These are phyloP conservation scores for Rynchops niger DNA, from an alignment of 2,113 vertebrate species.

Conservation along the genomic window DNA sequence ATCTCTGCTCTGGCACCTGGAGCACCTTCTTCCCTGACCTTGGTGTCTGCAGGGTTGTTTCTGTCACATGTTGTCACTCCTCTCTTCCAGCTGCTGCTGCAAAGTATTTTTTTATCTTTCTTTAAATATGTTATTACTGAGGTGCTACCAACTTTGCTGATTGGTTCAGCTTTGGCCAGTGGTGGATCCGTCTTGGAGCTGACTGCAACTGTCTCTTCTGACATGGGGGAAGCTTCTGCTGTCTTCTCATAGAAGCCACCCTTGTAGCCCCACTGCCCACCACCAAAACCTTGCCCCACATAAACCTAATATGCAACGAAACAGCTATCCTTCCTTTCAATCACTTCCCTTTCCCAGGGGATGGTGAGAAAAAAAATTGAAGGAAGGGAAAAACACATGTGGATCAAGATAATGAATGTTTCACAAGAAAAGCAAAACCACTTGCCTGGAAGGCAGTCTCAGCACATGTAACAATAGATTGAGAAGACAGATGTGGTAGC, in stretches of 20 bases:
- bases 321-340: not conserved
- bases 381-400: not conserved
- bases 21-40: not conserved
- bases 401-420: not conserved
- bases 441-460: not conserved
- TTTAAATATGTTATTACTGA: not conserved
- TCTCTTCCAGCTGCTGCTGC: not conserved
- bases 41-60: not conserved
- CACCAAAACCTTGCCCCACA: not conserved
- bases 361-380: not conserved
- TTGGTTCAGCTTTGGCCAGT: not conserved
- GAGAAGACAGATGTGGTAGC: not conserved
- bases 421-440: not conserved
- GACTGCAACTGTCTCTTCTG: not conserved
- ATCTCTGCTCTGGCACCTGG: not conserved
- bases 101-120: not conserved
- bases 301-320: not conserved
- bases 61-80: not conserved
- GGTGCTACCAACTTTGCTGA: rapidly evolving
- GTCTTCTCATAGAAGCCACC: not conserved
- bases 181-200: not conserved
- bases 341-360: not conserved
- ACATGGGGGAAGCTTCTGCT: not conserved
- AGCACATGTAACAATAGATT: not conserved
- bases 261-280: rapidly evolving